These are phyloP conservation scores for Dorcus parallelipipedus DNA, from an alignment of 2,888 invertebrate species.

Conservation along the genomic window DNA sequence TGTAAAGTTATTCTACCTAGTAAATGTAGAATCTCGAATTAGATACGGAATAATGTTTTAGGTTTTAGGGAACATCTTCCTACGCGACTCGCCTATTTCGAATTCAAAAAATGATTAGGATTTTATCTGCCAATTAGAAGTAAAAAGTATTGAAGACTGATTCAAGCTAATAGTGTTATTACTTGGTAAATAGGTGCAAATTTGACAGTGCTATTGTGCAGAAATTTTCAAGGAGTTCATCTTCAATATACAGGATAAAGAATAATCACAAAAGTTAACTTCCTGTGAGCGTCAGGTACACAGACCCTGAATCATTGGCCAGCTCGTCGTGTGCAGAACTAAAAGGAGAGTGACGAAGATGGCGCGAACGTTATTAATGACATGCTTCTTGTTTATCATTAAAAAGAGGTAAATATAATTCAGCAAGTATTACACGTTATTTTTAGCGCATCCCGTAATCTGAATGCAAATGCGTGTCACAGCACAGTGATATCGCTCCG, in stretches of 20 bases:
- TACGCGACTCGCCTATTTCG: too few species aligned
- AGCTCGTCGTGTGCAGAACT: background rate
- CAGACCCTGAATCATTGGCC: background rate
- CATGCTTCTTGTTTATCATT: conserved; percentile 10
- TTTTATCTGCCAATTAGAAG: too few species aligned
- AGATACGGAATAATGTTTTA: too few species aligned
- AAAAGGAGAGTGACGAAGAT: background rate
- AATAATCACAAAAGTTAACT: background rate
- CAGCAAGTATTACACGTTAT: conserved; percentile 12
- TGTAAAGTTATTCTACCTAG: too few species aligned
- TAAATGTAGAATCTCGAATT: too few species aligned
- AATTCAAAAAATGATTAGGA: too few species aligned
- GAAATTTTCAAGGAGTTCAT: too few species aligned
- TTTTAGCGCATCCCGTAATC: conserved; percentile 22
- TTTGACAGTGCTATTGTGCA: too few species aligned
- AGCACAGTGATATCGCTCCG: conserved; percentile 13
- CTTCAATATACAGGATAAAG: background rate
- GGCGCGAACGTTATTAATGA: conserved; percentile 6
- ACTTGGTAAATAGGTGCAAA: too few species aligned
- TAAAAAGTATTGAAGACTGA: too few species aligned
- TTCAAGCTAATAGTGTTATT: too few species aligned
- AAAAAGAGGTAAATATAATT: conserved; percentile 9
- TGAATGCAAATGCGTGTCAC: conserved; percentile 29
- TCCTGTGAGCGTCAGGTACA: background rate
- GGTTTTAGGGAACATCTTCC: too few species aligned